Conservation (phyloP, 2,113 vertebrate genomes). For the Anguilla japonica region DNA sequence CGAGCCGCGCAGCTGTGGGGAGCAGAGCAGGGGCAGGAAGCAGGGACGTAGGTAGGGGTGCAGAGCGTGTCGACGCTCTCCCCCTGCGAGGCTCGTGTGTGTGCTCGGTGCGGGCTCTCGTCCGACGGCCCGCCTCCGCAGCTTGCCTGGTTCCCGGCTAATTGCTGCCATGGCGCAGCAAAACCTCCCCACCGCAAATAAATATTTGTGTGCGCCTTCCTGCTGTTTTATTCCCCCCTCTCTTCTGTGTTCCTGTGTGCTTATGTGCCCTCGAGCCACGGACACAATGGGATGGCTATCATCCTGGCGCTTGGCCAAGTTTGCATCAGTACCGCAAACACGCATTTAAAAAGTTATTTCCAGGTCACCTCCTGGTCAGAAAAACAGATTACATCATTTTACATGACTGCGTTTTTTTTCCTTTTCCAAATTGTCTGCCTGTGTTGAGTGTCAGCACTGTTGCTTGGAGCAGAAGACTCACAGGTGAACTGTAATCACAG, state of each 20-base stretch:
- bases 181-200: constrained; percentile 27
- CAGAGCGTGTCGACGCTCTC: background rate
- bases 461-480: background rate
- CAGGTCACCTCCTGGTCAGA: constrained; percentile 31
- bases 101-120: background rate
- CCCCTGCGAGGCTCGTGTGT: background rate
- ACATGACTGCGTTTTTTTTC: background rate
- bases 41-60: background rate
- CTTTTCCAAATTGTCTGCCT: background rate
- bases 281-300: constrained; percentile 26
- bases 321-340: constrained; percentile 6
- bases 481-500: background rate
- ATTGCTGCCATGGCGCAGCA: constrained; percentile 25
- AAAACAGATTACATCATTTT: constrained; percentile 28
- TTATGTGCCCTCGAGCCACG: background rate
- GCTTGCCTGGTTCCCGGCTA: constrained; percentile 13
- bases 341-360: constrained; percentile 8
- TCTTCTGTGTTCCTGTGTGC: background rate
- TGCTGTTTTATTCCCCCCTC: constrained; percentile 30
- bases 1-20: background rate
- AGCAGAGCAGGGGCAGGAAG: background rate
- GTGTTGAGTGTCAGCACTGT: background rate
- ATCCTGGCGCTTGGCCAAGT: background rate
- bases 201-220: constrained; percentile 27
- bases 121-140: background rate